Evolutionary conservation across 2,113 vertebrate genomes (phyloP).

Genomic region (Nyctibius bracteatus): DNA sequence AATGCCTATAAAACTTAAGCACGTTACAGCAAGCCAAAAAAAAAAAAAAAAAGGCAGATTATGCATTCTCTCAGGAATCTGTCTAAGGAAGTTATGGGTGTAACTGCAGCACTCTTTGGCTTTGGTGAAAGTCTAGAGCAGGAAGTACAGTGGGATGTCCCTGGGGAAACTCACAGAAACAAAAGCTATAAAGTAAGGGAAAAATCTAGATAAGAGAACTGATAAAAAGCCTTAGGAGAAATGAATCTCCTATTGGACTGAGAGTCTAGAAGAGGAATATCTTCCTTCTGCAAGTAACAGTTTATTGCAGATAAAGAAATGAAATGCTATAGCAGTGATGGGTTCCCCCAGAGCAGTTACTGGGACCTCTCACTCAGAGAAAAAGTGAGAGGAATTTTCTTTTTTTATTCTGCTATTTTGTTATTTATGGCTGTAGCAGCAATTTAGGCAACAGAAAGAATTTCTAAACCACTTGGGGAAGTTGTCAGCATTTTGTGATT

Average conservation of each 20-base stretch:
- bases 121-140: background rate
- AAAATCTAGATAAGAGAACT: background rate
- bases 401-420: background rate
- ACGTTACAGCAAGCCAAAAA: background rate
- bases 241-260: background rate
- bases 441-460: background rate
- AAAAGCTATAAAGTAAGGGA: background rate
- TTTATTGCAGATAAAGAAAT: background rate
- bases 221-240: background rate
- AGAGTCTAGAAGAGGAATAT: background rate
- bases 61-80: slow-evolving; percentile 39
- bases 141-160: slow-evolving; percentile 1
- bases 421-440: background rate
- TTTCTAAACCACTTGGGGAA: background rate
- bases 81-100: slow-evolving; percentile 44
- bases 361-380: background rate
- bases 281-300: background rate
- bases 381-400: background rate
- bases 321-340: background rate
- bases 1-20: background rate
- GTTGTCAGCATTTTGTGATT: background rate
- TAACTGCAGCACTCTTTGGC: background rate
- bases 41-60: background rate
- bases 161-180: background rate
- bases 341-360: background rate